Conservation (phyloP, 2,888 invertebrate genomes). For the Eutolmus rufibarbis region DNA sequence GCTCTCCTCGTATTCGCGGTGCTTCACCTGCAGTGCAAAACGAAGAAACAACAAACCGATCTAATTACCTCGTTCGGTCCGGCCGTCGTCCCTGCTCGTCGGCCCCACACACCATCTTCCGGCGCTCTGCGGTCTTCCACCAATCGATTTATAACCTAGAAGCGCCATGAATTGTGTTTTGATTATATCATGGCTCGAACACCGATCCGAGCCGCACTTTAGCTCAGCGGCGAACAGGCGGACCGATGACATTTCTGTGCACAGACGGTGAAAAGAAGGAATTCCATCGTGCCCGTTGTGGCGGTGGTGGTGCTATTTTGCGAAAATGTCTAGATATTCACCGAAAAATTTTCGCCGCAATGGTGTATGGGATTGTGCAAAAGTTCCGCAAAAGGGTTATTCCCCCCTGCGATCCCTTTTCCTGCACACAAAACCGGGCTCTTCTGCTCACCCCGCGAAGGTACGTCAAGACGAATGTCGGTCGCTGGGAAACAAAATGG, state of each 20-base stretch:
- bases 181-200: background rate
- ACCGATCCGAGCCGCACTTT: background rate
- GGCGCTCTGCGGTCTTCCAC: background rate
- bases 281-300: background rate
- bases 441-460: background rate
- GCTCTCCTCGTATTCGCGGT: background rate
- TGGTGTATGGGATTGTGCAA: background rate
- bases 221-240: background rate
- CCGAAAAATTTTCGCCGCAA: background rate
- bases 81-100: background rate
- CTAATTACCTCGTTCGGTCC: background rate
- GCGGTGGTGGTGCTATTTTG: background rate
- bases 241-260: slow-evolving; percentile 5
- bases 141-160: background rate
- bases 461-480: background rate
- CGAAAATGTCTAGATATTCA: background rate
- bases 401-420: background rate
- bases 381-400: background rate
- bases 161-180: background rate
- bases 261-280: background rate
- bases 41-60: slow-evolving; percentile 14
- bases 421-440: background rate
- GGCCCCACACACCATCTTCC: background rate
- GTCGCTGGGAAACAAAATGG: slow-evolving; percentile 3
- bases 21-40: slow-evolving; percentile 2